A percentile compares a stretch with the other conserved stretches of the same genome.
phyloP scores from a whole-genome alignment of 2,888 invertebrate species.

The Tolmerus cingulatus region DNA sequence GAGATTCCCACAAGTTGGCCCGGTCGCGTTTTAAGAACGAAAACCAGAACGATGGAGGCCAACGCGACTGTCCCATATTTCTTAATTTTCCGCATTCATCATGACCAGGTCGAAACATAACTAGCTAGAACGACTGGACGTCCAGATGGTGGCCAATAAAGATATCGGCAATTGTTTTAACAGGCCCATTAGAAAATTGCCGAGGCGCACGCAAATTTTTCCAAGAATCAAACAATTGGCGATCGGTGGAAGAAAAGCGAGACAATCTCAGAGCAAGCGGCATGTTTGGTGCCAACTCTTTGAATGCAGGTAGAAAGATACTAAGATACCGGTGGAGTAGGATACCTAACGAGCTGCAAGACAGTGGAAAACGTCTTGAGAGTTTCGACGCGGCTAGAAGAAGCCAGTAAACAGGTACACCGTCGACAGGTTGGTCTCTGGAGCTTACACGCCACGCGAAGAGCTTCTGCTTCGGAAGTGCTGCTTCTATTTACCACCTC shows the following conservation, averaged over 20 bases:
- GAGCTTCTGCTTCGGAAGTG: slow-evolving; percentile 29
- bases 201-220: slow-evolving; percentile 17
- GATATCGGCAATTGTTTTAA: not conserved
- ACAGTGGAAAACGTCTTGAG: not conserved
- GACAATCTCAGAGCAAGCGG: not conserved
- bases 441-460: not conserved
- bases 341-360: not conserved
- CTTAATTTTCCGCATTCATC: slow-evolving; percentile 9
- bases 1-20: slow-evolving; percentile 9
- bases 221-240: not conserved
- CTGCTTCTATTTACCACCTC: slow-evolving; percentile 7
- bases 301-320: not conserved
- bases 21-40: slow-evolving; percentile 18
- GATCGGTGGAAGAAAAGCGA: not conserved
- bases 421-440: not conserved
- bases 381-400: not conserved
- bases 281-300: not conserved
- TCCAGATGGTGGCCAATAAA: not conserved
- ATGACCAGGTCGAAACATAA: not conserved
- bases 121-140: not conserved
- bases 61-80: slow-evolving; percentile 10
- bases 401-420: slow-evolving; percentile 10
- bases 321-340: not conserved
- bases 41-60: not conserved
- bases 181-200: not conserved